Percentiles rank a stretch among this genome's conserved stretches.
These are phyloP conservation scores for Amphiprion clarkii DNA, from an alignment of 2,797 vertebrate genomes.

Conservation along the genomic window DNA sequence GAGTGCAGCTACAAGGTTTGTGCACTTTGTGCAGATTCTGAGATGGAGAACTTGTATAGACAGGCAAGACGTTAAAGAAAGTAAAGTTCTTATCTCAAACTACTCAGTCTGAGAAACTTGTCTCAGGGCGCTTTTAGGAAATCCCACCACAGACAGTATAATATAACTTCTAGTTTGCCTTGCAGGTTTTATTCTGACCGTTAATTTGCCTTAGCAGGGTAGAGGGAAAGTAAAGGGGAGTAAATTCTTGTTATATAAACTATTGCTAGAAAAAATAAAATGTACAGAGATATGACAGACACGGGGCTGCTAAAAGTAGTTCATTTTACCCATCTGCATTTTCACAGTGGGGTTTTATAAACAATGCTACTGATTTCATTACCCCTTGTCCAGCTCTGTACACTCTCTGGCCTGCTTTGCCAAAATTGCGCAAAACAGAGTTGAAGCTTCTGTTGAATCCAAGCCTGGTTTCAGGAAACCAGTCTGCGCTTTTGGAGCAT, in stretches of 20 bases:
- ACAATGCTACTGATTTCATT: neutral
- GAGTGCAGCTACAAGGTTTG: conserved; percentile 15
- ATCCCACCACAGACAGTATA: neutral
- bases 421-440: conserved; percentile 28
- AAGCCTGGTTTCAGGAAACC: conserved; percentile 67
- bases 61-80: too few species aligned
- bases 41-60: too few species aligned
- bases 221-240: neutral
- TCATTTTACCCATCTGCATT: conserved; percentile 13
- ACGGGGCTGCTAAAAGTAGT: neutral
- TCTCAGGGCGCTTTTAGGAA: neutral
- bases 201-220: conserved; percentile 21
- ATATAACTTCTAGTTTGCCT: neutral
- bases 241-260: conserved; percentile 9
- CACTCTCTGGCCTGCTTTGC: conserved; percentile 26
- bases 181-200: neutral
- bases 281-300: conserved; percentile 1
- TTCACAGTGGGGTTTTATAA: neutral
- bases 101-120: neutral
- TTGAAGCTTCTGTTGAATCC: conserved; percentile 33
- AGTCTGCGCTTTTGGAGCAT: conserved; percentile 48
- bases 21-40: neutral
- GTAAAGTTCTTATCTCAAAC: too few species aligned
- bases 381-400: conserved; percentile 10
- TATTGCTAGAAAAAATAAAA: conserved; percentile 14